Base-by-base conservation (phyloP, 2,888 invertebrate species). In the Gnatocerus cornutus region DNA sequence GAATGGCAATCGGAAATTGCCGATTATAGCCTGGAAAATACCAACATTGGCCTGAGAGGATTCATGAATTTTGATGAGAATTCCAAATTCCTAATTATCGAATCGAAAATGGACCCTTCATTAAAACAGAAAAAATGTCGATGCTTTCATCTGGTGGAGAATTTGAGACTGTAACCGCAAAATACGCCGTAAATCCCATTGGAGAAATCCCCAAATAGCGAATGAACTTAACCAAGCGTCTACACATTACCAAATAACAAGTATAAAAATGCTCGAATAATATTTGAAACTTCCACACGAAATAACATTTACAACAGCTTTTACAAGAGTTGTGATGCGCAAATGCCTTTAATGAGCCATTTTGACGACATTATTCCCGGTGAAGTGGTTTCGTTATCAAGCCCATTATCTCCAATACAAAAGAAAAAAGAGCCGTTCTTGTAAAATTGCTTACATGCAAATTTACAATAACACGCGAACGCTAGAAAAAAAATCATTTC, bases 311-410 rank as follows among this genome's bases (percentile, higher is more conserved):
- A 14, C 27, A 8, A 21, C 29, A 43, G 41, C 41, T 41, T 41
- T 33, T 41, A 6, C 41, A 13, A 10, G 41, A 10, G 10, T 41
- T 41, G 43, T 41, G 43, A 45, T 14, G 56, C 21, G 48, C 46
- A 37, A 30, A 55, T 69, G 70, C 64, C 45, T 62, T 55, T 67
- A 68, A 68, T 53, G 52, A 71, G 59, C 52, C 63, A 63, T 66
- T 73, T 74, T 72, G 70, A 72, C 68, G 71, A 71, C 70, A 73
- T 71, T 73, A 74, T 76, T 76, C 69, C 68, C 73, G 72, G 69
- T 74, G 69, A 74, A 76, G 72, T 69, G 65, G 76, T 65, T 30
- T n/a, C 62, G 14, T 21, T 62, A 62, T 62, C 50, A 16, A 62
- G 9, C 16, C 63, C 45, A 30, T 63, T 62, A 62, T 62, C 62